Evolutionary conservation across 2,888 invertebrate species (phyloP).

Genomic region (Calephelis perditalis): DNA sequence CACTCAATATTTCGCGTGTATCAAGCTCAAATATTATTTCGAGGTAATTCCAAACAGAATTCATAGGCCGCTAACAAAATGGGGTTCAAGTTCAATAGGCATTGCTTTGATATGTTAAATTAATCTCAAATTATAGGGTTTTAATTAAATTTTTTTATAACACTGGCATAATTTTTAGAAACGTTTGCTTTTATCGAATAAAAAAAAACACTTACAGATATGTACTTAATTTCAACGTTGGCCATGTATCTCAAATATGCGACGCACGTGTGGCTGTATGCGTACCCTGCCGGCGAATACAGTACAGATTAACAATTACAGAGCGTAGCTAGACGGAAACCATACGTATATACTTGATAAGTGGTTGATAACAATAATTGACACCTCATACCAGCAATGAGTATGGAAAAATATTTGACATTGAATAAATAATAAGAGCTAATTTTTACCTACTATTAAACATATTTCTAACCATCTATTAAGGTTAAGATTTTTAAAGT

Average conservation of each 20-base stretch:
- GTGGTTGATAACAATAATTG: not conserved
- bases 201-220: conserved; percentile 40
- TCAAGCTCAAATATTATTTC: too few species aligned
- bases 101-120: conserved; percentile 8
- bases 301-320: not conserved
- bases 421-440: not conserved
- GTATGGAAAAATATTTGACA: not conserved
- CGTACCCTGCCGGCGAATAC: conserved; percentile 3
- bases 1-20: too few species aligned
- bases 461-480: too few species aligned
- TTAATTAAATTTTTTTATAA: not conserved
- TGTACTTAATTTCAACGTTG: conserved; percentile 71
- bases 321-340: not conserved
- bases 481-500: too few species aligned
- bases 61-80: too few species aligned
- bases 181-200: not conserved
- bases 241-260: conserved; percentile 48
- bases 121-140: conserved; percentile 12
- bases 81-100: not conserved
- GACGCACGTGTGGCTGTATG: conserved; percentile 31
- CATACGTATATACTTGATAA: not conserved
- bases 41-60: too few species aligned
- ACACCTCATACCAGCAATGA: not conserved
- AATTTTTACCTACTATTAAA: too few species aligned
- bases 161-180: not conserved